Base-by-base conservation (phyloP, 2,888 invertebrate genomes). In the Micropterix aruncella region DNA sequence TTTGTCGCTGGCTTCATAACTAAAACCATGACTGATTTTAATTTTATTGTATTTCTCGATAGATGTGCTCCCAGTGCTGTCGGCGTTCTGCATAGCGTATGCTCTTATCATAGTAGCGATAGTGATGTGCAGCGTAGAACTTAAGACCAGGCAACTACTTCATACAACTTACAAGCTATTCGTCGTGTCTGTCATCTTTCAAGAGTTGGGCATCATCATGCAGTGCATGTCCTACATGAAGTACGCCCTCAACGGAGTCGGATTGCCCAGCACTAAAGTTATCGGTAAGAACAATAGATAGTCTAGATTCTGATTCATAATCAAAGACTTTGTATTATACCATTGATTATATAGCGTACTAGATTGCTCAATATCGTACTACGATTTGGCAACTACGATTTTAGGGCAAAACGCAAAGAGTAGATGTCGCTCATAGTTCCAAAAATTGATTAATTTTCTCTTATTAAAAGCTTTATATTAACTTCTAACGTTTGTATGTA, bases 121-220 rank as follows among this genome's bases (percentile, higher is more conserved):
- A 18, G 74, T 84, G 44, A 73, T 87, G 51, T 83, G 88, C 61
- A 71, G 81, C 59, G 78, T 83, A 27, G 82, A 88, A 56, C 63
- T 93, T 3, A 81, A 81, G 55, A 74, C 82, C 0, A 73, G 90
- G 2, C 87, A 91, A 56, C 66, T 94, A 1, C 73, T 92, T 37
- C 93, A 94, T 60, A 75, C 86, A 2, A 92, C 93, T 0, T 94
- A 91, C 66, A 90, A 91, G 58, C 62, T 94, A 55, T 94, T 84
- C 58, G 73, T 88, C 36, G 55, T 74, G 2, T 87, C 91, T 0
- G 70, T 85, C 7, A 62, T 77, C 19, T 63, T 80, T 17, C 88
- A 92, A 58, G 75, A 82, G 50, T 54, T 74, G 3, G 86, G 86
- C 2, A 74, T 91, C 1, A 58, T 84, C 38, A 60, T 85, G 18